Evolutionary conservation across 2,888 invertebrate genomes (phyloP).

Genomic region (Dorcus parallelipipedus): DNA sequence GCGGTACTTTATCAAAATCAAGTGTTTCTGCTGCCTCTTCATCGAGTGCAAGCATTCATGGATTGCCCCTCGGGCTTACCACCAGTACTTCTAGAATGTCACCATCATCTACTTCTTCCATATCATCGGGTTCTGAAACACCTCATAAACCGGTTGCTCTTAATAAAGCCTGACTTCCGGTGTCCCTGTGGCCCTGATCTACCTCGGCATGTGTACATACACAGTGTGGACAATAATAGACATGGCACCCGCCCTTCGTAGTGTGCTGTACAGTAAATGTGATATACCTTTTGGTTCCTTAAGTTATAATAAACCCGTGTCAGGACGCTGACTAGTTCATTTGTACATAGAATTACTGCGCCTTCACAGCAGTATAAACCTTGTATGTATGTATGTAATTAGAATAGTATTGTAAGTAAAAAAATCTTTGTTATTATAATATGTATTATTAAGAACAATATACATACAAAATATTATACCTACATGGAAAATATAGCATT

Average conservation of each 20-base stretch:
- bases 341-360: conserved; percentile 29
- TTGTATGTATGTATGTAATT: conserved; percentile 50
- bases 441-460: conserved; percentile 39
- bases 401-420: conserved; percentile 43
- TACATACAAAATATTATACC: conserved; percentile 29
- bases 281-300: conserved; percentile 48
- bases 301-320: conserved; percentile 32
- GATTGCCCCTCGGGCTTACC: conserved; percentile 52
- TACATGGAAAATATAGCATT: conserved; percentile 19
- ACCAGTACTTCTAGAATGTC: conserved; percentile 55
- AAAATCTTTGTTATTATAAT: conserved; percentile 45
- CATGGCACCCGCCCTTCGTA: conserved; percentile 33
- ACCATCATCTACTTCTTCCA: conserved; percentile 60
- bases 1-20: conserved; percentile 37
- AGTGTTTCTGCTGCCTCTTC: conserved; percentile 32
- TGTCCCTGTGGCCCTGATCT: conserved; percentile 41
- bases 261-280: conserved; percentile 47
- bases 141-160: conserved; percentile 51
- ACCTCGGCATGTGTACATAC: conserved; percentile 41
- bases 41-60: conserved; percentile 31
- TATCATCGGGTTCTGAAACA: conserved; percentile 55
- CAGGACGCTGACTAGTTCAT: conserved; percentile 23
- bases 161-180: conserved; percentile 49
- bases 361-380: conserved; percentile 44
- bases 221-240: conserved; percentile 41